A percentile compares a stretch with the other conserved stretches of the same genome.
These are phyloP conservation scores for Drosophila birchii DNA, from an alignment of 2,888 invertebrate species.

Conservation along the genomic window DNA sequence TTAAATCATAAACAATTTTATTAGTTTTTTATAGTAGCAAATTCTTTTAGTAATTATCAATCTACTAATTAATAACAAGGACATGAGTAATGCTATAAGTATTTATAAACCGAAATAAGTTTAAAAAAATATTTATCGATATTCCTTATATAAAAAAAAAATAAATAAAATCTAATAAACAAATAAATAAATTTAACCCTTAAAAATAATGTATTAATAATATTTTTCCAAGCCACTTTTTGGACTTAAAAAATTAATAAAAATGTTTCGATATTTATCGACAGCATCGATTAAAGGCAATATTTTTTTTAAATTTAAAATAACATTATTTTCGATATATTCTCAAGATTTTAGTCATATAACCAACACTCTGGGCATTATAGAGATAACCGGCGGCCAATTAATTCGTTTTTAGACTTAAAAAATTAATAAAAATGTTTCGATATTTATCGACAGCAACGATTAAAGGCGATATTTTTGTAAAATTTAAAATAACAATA, in stretches of 20 bases:
- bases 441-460: no score
- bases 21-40: neutral
- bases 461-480: neutral
- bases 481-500: neutral
- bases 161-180: neutral
- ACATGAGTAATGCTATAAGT: neutral
- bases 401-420: neutral
- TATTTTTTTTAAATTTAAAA: neutral
- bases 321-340: neutral
- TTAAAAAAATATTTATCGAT: neutral
- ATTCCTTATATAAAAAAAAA: no score
- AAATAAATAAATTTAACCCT: neutral
- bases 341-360: neutral
- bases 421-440: no score
- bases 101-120: neutral
- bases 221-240: no score
- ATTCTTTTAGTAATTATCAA: conserved; percentile 14
- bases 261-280: no score
- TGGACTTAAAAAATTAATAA: no score
- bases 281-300: neutral
- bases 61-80: conserved; percentile 13
- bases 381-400: neutral
- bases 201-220: no score
- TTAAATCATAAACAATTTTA: neutral
- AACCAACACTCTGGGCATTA: neutral